phyloP scores from a whole-genome alignment of 2,797 vertebrate genomes.

The Muscicapa comitata region DNA sequence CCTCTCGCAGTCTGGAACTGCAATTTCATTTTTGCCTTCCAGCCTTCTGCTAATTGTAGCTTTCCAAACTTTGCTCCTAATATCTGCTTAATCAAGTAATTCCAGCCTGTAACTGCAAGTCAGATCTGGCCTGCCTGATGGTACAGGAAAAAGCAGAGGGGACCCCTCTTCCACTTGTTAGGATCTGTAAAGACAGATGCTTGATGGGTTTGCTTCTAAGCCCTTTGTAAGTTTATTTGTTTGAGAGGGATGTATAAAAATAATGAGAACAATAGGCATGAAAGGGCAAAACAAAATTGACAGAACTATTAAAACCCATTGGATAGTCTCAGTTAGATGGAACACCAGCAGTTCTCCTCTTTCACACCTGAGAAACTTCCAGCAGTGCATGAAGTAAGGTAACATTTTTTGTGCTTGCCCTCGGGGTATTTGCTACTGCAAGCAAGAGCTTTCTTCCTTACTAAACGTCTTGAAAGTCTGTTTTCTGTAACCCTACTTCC shows the following conservation, averaged over 20 bases:
- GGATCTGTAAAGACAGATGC: background rate
- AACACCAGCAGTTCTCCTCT: background rate
- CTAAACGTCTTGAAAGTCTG: background rate
- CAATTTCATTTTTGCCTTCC: background rate
- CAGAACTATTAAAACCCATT: background rate
- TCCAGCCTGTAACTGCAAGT: background rate
- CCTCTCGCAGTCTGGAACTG: background rate
- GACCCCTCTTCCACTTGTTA: background rate
- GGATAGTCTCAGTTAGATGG: background rate
- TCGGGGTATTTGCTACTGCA: background rate
- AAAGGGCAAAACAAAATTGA: background rate
- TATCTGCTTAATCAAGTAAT: background rate
- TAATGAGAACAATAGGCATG: background rate
- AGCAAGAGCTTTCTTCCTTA: background rate
- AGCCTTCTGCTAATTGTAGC: conserved; percentile 1
- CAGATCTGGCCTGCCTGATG: background rate
- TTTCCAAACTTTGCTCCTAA: background rate
- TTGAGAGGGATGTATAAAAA: background rate
- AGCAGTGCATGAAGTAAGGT: background rate
- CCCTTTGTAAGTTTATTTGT: background rate
- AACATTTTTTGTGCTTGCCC: background rate
- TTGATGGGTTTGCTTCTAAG: background rate
- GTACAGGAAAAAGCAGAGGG: background rate
- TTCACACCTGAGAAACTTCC: background rate
- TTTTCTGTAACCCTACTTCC: background rate